Conservation (phyloP, 1,140 invertebrate genomes). For the Caenorhabditis elegans region DNA sequence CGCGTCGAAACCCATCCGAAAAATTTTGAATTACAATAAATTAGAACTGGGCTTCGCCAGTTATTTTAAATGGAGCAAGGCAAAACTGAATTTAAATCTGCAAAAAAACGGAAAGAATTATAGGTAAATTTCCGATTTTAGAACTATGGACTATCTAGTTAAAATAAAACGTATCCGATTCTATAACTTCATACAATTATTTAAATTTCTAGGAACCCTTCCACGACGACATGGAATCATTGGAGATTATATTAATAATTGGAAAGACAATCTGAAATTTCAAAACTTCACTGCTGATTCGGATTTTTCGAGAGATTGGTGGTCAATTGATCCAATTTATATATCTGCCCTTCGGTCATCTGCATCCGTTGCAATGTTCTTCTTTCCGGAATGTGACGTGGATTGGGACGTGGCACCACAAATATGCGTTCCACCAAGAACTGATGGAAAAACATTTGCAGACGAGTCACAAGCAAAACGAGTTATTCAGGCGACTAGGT, state of each 20-base stretch:
- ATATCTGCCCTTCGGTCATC: not conserved
- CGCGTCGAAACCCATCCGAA: too few species aligned
- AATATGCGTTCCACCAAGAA: conserved; percentile 26
- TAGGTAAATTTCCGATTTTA: too few species aligned
- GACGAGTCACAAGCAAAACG: conserved; percentile 28
- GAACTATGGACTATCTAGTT: too few species aligned
- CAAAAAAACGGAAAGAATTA: too few species aligned
- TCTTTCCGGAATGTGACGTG: conserved; percentile 47
- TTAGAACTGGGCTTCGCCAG: too few species aligned
- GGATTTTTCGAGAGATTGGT: conserved; percentile 40
- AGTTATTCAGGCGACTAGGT: conserved; percentile 40
- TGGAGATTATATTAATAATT: conserved; percentile 35
- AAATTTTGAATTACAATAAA: too few species aligned
- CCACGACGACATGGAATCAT: conserved; percentile 41
- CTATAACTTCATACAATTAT: too few species aligned
- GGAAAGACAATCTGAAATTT: conserved; percentile 20
- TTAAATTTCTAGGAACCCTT: conserved; percentile 18
- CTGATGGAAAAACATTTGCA: conserved; percentile 26
- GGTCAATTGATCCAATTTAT: conserved; percentile 33
- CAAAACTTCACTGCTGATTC: conserved; percentile 23
- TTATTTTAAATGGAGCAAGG: too few species aligned
- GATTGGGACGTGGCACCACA: conserved; percentile 20
- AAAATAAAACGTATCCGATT: too few species aligned
- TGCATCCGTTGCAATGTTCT: conserved; percentile 40
- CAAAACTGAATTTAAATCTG: too few species aligned